Evolutionary conservation across 1,140 invertebrate species (phyloP), one percentile per base, ranked within the genome.

Genomic region (Hydropsyche tenuis): DNA sequence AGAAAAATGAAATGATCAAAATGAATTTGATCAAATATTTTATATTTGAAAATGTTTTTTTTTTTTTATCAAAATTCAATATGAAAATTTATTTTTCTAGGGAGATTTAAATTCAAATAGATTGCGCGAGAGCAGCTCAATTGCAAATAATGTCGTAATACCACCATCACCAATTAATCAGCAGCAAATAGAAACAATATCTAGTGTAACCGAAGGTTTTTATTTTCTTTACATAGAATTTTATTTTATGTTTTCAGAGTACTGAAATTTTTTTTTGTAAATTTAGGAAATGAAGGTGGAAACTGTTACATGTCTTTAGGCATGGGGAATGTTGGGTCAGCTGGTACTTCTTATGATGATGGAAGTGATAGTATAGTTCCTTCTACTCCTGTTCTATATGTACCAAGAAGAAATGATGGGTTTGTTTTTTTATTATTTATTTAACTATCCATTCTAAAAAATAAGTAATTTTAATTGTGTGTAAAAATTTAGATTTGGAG

Each of bases 311-410:
- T 89, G 87, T 75, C 88, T 83, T 64, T 63, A 18, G 77, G 69
- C 12, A 42, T 89, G 87, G 77, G 69, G 2, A 42, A 42, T 11
- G 65, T 72, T 6, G 74, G 42, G 6, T 62, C 75, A 78, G 82
- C 82, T 73, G 81, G 79, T 42, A 42, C 7, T 80, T 79, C 81
- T 81, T 90, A 91, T 78, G 93, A 95, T 78, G 90, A 90, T 23
- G 90, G 90, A 3, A 94, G 95, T 81, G 94, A 96, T 80, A 92
- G 93, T 70, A 96, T 96, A 76, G 94, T 97, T 12, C 95, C 95
- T 5, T 94, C 93, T 69, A 97, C 94, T 0, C 95, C 94, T 0
- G 45, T 68, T 0, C 82, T 96, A 0, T 94, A 92, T 80, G 90
- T 94, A 22, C 93, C 94, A 1, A 86, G 94, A 71, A 87, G 95